Conservation (phyloP, 1,140 invertebrate genomes). For the Diuraphis noxia region DNA sequence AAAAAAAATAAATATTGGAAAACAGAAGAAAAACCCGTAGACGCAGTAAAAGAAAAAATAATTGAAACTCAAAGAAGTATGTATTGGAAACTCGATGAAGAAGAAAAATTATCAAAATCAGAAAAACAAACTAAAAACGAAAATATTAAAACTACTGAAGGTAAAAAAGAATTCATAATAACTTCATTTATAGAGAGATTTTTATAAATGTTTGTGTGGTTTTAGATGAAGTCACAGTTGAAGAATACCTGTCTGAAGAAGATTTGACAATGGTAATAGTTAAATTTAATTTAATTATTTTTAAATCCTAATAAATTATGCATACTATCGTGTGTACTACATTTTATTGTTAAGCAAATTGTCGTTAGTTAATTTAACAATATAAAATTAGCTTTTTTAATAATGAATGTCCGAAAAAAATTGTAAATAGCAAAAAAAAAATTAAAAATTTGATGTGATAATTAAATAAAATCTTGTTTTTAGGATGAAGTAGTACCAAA, state of each 20-base stretch:
- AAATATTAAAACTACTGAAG: slow-evolving; percentile 4
- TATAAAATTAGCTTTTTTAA: not conserved
- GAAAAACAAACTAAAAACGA: not conserved
- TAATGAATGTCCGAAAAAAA: not conserved
- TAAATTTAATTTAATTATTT: slow-evolving; percentile 7
- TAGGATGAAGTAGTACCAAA: slow-evolving; percentile 75
- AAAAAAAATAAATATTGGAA: slow-evolving; percentile 47
- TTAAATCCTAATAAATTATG: not conserved
- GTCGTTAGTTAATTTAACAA: not conserved
- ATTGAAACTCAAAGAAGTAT: slow-evolving; percentile 43
- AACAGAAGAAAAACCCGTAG: slow-evolving; percentile 43
- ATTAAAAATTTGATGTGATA: slow-evolving; percentile 54
- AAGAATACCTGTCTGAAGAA: slow-evolving; percentile 62
- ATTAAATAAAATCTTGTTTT: slow-evolving; percentile 58
- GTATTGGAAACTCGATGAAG: slow-evolving; percentile 49
- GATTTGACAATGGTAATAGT: slow-evolving; percentile 65
- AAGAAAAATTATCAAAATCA: slow-evolving; percentile 46
- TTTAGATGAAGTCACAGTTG: not conserved
- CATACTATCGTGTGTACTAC: not conserved
- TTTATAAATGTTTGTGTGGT: not conserved
- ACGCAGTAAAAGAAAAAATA: slow-evolving; percentile 40
- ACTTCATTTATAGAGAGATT: not conserved
- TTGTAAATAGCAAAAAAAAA: not conserved
- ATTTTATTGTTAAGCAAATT: not conserved
- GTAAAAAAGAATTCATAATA: not conserved